Base-by-base conservation (phyloP, 2,113 vertebrate genomes). In the Cheilinus undulatus region DNA sequence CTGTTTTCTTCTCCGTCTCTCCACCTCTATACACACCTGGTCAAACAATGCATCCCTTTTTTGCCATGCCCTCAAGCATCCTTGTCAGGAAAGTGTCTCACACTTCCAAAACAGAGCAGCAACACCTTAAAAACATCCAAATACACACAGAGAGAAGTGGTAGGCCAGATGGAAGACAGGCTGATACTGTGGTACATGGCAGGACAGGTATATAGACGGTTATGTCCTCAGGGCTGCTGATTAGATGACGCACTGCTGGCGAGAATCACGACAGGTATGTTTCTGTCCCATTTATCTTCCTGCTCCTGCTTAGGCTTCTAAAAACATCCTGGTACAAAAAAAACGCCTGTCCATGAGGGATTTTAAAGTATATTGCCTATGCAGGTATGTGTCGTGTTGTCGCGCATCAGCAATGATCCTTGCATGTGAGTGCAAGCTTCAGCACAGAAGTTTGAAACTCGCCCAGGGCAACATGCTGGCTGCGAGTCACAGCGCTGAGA, bases 51-150 rank as follows among this genome's bases (percentile, higher is more conserved):
- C 54, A 57, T 61, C 53, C 48, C 52, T 50, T 88, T 63, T 76
- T 71, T 73, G 78, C 73, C 43, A 71, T 86, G 82, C 82, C 86
- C 84, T 85, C 40, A 59, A 80, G 86, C 80, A 14, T 23, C 61
- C 57, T 68, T 61, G 82, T 85, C 83, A 82, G 58, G 69, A 75
- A 76, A 42, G 61, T 30, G 50, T 65, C 77, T 78, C 67, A 50
- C 61, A 69, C 59, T 74, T 81, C 69, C 69, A 71, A 73, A 69
- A 81, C 76, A 28, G 38, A 68, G 49, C 50, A 64, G 32, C 13
- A 66, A 70, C 69, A 69, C 57, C 72, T 24, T 38, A 22, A 60
- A 73, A 48, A 60, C 56, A 81, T 51, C 62, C 46, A 78, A 65
- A 80, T 20, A 56, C 70, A 74, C 40, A 74, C 50, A 62, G 19